These are phyloP conservation scores for Cervus canadensis DNA, from an alignment of 2,113 vertebrate genomes.

Conservation along the genomic window DNA sequence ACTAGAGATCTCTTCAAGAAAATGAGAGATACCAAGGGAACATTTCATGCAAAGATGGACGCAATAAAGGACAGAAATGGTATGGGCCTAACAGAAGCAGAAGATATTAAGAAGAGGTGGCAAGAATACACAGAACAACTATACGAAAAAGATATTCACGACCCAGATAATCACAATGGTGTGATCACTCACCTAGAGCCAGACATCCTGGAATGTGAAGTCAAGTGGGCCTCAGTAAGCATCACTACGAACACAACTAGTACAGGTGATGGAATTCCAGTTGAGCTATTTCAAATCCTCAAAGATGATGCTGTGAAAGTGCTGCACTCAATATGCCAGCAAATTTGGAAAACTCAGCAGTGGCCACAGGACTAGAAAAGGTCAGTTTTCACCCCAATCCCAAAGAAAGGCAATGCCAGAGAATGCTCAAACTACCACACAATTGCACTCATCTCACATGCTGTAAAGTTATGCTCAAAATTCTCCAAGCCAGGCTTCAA, in stretches of 20 bases:
- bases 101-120: not conserved
- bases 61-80: not conserved
- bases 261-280: not conserved
- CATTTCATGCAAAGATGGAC: not conserved
- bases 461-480: too few relatives aligned
- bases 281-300: not conserved
- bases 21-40: not conserved
- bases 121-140: not conserved
- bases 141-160: not conserved
- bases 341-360: not conserved
- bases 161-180: not conserved
- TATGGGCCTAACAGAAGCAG: not conserved
- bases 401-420: too few relatives aligned
- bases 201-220: not conserved
- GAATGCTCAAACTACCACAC: too few relatives aligned
- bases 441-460: too few relatives aligned
- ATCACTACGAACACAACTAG: not conserved
- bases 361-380: not conserved
- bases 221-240: not conserved
- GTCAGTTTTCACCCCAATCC: not conserved
- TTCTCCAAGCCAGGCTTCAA: too few relatives aligned
- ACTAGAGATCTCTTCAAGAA: not conserved
- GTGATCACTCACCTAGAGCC: not conserved
- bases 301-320: not conserved
- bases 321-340: not conserved